Evolutionary conservation across 2,113 vertebrate species (phyloP), one percentile per base, ranked within the genome.

Genomic region (Anguilla japonica): DNA sequence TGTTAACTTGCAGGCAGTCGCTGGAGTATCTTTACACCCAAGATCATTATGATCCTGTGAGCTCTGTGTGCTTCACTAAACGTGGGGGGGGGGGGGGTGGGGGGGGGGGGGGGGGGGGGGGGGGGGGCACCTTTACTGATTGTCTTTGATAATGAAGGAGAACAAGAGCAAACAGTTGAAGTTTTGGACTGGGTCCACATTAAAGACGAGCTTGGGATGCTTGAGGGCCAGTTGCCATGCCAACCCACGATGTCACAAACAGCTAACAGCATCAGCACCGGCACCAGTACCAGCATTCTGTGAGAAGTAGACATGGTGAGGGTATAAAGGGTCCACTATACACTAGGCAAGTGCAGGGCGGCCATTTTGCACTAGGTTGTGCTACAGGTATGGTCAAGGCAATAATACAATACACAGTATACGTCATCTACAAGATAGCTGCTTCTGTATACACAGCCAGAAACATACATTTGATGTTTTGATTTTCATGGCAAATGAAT

Each of bases 1-100:
- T 83, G 86, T 4, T 15, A 92, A 97, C 96, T 97, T 96, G 96
- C 95, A 92, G 92, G 92, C 93, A 90, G 85, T 94, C 94, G 88
- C 95, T 94, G 93, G 34, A 96, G 87, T 88, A 95, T 96, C 92
- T 95, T 95, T 95, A 97, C 91, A 89, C 97, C 96, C 96, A 97
- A 91, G 95, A 96, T 94, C 94, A 96, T 89, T 92, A 97, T 89
- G 95, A 97, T 95, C 93, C 96, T 97, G 96, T 88, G 92, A 91
- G 92, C 91, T 34, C 34, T 34, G 34, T 34, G 34, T 34, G 34
- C 34, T 34, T 34, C 34, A 34, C 1, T 34, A 34, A 34, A 34
- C 34, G 34, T 34, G 92, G 92, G 83, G 67, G 78, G 81, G 88
- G 63, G 89, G 92, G 85, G 88, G 86, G 89, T 88, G 43, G 88